These are phyloP conservation scores for Tragelaphus scriptus DNA, from an alignment of 2,113 vertebrate genomes.

Conservation along the genomic window DNA sequence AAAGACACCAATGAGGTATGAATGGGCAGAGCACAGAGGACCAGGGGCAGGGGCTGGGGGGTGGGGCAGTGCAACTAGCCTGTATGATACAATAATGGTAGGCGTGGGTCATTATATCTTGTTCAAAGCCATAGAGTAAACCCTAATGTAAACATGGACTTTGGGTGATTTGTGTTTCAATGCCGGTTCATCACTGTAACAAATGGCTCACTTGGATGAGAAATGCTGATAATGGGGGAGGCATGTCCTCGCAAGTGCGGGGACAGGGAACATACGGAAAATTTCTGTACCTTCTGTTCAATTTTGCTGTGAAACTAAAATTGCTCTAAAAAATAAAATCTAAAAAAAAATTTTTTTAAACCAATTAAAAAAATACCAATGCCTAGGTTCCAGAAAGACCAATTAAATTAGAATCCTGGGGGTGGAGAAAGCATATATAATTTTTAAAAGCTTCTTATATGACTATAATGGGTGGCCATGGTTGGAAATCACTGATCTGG, in stretches of 20 bases:
- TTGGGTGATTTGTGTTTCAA: background rate
- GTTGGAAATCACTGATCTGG: background rate
- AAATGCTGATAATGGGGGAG: background rate
- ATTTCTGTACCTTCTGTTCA: background rate
- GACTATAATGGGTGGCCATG: background rate
- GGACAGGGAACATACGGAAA: background rate
- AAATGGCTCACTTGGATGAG: background rate
- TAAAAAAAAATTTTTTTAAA: background rate
- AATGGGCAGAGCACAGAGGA: background rate
- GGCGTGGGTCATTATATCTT: background rate
- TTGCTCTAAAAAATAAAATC: background rate
- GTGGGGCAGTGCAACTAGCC: background rate
- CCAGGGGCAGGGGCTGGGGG: no score
- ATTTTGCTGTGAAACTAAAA: conserved; percentile 5
- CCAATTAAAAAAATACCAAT: background rate
- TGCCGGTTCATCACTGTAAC: background rate
- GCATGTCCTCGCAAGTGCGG: background rate
- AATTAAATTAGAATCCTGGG: background rate
- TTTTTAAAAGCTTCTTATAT: background rate
- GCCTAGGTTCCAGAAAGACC: background rate
- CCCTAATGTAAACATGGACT: background rate
- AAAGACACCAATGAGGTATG: background rate
- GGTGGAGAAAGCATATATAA: background rate
- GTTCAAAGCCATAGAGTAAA: background rate
- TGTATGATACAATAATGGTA: background rate